Conservation (phyloP, 2,888 invertebrate genomes). For the Drosophila meridiana region DNA sequence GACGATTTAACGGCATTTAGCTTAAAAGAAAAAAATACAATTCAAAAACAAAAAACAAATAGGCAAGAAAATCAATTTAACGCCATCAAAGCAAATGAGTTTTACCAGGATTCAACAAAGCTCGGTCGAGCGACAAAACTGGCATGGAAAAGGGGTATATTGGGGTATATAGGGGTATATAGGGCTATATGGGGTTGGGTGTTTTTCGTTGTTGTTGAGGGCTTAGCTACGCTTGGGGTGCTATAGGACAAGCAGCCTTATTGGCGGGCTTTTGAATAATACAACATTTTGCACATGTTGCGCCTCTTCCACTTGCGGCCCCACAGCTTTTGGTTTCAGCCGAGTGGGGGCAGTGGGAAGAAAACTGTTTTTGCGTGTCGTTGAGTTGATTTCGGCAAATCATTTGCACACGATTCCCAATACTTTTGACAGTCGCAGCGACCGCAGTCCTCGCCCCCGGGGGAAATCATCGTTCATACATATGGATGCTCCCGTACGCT, state of each 20-base stretch:
- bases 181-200: constrained; percentile 16
- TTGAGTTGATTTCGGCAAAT: constrained; percentile 73
- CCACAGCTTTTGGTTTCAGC: constrained; percentile 11
- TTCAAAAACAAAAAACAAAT: constrained; percentile 37
- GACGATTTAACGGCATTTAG: constrained; percentile 26
- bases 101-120: constrained; percentile 61
- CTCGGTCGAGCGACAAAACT: constrained; percentile 50
- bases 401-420: constrained; percentile 78
- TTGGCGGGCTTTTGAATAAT: constrained; percentile 56
- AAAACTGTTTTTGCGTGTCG: constrained; percentile 47
- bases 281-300: constrained; percentile 64
- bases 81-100: constrained; percentile 73
- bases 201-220: constrained; percentile 37
- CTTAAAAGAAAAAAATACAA: constrained; percentile 19
- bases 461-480: constrained; percentile 67
- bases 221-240: constrained; percentile 40
- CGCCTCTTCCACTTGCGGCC: constrained; percentile 27
- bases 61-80: constrained; percentile 72
- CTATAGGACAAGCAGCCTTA: constrained; percentile 22
- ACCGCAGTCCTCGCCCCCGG: constrained; percentile 55
- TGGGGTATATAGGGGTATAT: too few relatives aligned
- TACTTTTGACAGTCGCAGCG: constrained; percentile 58
- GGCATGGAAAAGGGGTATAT: constrained; percentile 29
- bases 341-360: neutral
- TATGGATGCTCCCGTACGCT: constrained; percentile 49